Base-by-base conservation (phyloP, 2,113 vertebrate genomes). In the Neoarius graeffei region DNA sequence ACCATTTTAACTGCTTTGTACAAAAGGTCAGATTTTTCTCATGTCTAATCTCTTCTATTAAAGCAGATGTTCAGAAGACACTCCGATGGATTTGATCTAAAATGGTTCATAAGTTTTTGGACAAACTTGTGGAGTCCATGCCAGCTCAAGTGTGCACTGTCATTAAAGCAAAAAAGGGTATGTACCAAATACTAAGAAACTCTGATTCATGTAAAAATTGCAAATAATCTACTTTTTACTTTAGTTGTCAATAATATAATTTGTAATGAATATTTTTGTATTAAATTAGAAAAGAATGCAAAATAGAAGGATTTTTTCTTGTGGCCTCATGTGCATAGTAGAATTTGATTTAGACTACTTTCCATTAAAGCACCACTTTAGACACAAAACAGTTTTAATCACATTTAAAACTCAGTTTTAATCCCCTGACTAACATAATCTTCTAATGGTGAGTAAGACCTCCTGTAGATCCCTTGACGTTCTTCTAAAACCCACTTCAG, bases 401-500 rank as follows among this genome's bases (percentile, higher is more conserved):
- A 23, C 14, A 35, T 73, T 59, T 59, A 77, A 50, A 48, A 77
- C 71, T 13, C 25, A 20, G 59, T 59, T n/a, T 85, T 62, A 87
- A 62, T 74, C 57, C 35, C 73, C 57, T 20, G 25, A 54, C 57
- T 50, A 77, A 69, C 20, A 19, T 89, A 77, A 89, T 89, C 88
- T 69, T 81, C 48, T 87, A 85, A 85, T 81, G 50, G 73, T 81
- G 4, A 73, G 52, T 8, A 79, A 64, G 71, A 30, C 56, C 59
- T 85, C 48, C 57, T 66, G 19, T 7, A 74, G 57, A 62, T 87
- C 62, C 9, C 23, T 66, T 60, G 64, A 23, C 42, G 57, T 67
- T 67, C 85, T 84, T 59, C 71, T 62, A 17, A 87, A 81, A 67
- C 64, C 57, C 57, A 64, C 89, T 73, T 86, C n/a, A 69, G 71